Evolutionary conservation across 2,797 vertebrate genomes (phyloP).

Genomic region (Sebastes umbrosus): DNA sequence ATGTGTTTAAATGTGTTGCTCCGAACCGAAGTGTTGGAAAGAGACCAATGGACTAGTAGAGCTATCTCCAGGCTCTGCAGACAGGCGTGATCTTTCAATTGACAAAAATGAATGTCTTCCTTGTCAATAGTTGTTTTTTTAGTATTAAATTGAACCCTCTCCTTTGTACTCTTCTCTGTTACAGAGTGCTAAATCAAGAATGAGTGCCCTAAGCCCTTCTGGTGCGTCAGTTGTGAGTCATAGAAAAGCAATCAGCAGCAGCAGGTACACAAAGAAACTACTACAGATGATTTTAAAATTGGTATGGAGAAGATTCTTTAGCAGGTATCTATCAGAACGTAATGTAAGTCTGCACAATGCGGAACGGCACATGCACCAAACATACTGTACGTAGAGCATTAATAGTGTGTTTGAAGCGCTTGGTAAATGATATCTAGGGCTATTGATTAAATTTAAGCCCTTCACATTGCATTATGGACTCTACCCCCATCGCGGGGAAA

Average conservation of each 20-base stretch:
- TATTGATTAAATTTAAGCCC: slow-evolving; percentile 38
- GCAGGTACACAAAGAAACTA: slow-evolving; percentile 2
- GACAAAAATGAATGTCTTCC: not conserved
- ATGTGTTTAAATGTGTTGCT: not conserved
- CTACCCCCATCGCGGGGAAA: not conserved
- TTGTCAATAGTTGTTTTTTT: not conserved
- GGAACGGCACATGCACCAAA: not conserved
- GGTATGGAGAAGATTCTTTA: not conserved
- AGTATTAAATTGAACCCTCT: not conserved
- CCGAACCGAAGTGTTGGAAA: not conserved
- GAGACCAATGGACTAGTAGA: not conserved
- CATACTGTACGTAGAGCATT: not conserved
- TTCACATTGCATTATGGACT: slow-evolving; percentile 43
- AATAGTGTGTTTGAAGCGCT: slow-evolving; percentile 10
- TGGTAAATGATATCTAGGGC: slow-evolving; percentile 17
- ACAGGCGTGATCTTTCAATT: not conserved
- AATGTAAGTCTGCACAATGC: not conserved
- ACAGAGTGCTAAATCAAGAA: not conserved
- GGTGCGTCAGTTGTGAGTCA: slow-evolving; percentile 10
- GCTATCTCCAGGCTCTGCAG: not conserved
- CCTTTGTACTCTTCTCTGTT: not conserved
- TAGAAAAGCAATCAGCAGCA: not conserved
- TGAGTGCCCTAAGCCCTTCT: not conserved
- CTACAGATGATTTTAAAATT: not conserved
- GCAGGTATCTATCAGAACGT: slow-evolving; percentile 4